Evolutionary conservation across 2,113 vertebrate species (phyloP).

Genomic region (Gavialis gangeticus): DNA sequence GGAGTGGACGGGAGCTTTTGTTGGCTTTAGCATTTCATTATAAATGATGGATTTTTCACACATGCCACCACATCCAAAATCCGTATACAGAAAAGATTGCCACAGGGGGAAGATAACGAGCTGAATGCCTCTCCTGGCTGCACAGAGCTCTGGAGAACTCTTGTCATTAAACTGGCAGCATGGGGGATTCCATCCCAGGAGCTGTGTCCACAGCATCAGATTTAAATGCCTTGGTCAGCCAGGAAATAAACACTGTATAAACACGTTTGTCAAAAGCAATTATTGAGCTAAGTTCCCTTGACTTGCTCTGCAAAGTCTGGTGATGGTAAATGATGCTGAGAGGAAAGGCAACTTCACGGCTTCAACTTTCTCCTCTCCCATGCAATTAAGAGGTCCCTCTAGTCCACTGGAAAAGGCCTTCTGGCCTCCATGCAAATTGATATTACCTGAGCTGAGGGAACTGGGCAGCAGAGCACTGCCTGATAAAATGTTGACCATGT

Average conservation of each 20-base stretch:
- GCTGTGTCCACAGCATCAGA: accelerated
- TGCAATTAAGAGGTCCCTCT: background rate
- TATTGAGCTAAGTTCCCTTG: background rate
- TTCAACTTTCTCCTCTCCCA: background rate
- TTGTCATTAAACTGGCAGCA: background rate
- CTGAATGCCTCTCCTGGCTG: background rate
- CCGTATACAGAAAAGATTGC: background rate
- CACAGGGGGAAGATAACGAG: background rate
- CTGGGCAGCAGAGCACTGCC: background rate
- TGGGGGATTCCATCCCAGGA: background rate
- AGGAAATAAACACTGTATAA: background rate
- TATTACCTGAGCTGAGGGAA: background rate
- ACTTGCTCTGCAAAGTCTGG: background rate
- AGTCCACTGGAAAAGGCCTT: background rate
- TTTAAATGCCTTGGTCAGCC: background rate
- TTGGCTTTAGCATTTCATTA: background rate
- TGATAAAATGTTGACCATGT: background rate
- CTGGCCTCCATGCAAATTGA: background rate
- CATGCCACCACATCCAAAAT: background rate
- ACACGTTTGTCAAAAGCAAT: background rate
- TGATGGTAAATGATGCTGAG: background rate
- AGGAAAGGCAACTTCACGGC: background rate
- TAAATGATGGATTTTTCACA: background rate
- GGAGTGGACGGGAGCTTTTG: background rate
- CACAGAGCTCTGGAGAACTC: background rate